These are phyloP conservation scores for Eupithecia pulchellata DNA, from an alignment of 2,888 invertebrate genomes.

Conservation along the genomic window DNA sequence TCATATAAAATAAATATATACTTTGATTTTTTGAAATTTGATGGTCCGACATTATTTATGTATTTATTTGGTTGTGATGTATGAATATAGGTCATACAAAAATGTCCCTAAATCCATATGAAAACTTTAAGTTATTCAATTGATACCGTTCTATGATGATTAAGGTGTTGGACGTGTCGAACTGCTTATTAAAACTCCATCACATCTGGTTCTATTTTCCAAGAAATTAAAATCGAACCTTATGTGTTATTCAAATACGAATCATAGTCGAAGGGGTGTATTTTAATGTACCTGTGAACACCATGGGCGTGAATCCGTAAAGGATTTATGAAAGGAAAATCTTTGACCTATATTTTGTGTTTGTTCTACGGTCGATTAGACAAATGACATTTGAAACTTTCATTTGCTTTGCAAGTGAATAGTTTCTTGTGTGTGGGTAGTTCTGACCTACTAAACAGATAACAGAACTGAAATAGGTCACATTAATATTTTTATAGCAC, in stretches of 20 bases:
- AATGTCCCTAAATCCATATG: neutral
- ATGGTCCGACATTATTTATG: no score
- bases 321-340: slow-evolving; percentile 18
- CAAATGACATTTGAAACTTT: slow-evolving; percentile 1
- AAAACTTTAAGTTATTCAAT: neutral
- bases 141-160: neutral
- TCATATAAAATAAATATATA: no score
- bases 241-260: slow-evolving; percentile 12
- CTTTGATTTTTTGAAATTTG: no score
- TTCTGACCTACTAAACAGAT: neutral
- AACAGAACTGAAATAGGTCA: neutral
- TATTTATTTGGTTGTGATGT: no score
- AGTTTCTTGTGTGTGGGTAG: neutral
- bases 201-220: slow-evolving; percentile 26
- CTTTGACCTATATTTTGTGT: slow-evolving; percentile 19
- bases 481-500: neutral
- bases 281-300: slow-evolving; percentile 3
- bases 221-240: neutral
- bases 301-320: slow-evolving; percentile 17
- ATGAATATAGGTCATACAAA: neutral
- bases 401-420: neutral
- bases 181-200: slow-evolving; percentile 44
- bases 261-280: slow-evolving; percentile 4
- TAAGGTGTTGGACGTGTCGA: slow-evolving; percentile 4
- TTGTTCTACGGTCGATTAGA: slow-evolving; percentile 12